phyloP scores from a whole-genome alignment of 1,140 invertebrate genomes.

The Aradophagus sp. region DNA sequence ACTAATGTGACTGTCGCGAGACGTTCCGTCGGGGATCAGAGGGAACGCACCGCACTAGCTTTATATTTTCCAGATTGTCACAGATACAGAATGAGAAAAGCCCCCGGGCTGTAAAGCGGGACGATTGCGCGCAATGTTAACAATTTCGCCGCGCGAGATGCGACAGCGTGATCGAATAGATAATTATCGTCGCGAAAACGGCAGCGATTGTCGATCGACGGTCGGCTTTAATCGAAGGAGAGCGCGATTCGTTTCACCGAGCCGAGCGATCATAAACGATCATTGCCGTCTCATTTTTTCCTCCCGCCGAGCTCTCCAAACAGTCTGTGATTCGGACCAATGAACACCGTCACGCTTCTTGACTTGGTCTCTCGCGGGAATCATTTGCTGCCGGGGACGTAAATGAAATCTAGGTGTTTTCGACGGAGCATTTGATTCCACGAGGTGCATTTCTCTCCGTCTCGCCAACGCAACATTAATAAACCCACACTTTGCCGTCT shows the following conservation, averaged over 20 bases:
- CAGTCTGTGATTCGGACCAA: slow-evolving; percentile 44
- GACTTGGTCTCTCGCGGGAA: slow-evolving; percentile 42
- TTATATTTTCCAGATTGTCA: slow-evolving; percentile 48
- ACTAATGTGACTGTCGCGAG: no score
- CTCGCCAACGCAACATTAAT: slow-evolving; percentile 48
- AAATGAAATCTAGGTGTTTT: slow-evolving; percentile 39
- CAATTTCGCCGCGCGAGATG: slow-evolving; percentile 10
- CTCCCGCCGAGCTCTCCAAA: slow-evolving; percentile 17
- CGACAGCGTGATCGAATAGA: no score
- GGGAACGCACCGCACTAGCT: no score
- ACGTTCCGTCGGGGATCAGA: no score
- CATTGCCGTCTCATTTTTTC: slow-evolving; percentile 26
- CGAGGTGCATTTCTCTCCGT: slow-evolving; percentile 51
- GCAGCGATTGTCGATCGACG: no score
- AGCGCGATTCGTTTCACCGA: no score
- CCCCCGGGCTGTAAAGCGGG: slow-evolving; percentile 22
- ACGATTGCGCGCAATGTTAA: slow-evolving; percentile 20
- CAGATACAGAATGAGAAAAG: slow-evolving; percentile 43
- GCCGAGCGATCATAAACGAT: slow-evolving; percentile 22
- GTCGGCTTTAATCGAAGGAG: no score
- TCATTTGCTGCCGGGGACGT: slow-evolving; percentile 31
- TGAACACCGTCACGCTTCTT: slow-evolving; percentile 43
- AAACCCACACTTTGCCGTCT: no score
- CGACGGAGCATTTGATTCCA: slow-evolving; percentile 37
- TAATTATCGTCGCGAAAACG: no score